Percentiles rank a stretch among this genome's conserved stretches.
Evolutionary conservation across 2,888 invertebrate species (phyloP).

Genomic region (Tachystola acroxantha): DNA sequence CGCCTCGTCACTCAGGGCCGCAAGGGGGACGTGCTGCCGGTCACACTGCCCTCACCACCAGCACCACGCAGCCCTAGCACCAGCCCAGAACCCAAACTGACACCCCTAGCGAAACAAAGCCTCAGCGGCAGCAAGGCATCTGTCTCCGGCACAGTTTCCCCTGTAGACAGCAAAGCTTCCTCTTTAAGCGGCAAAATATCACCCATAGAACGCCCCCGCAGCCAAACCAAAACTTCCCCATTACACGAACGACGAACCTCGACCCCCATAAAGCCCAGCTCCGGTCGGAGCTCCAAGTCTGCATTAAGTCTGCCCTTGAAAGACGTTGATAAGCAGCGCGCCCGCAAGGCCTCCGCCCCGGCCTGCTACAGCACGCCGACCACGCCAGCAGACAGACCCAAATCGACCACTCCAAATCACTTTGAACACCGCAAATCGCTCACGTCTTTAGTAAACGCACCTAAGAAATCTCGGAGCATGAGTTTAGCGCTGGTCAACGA

Average conservation of each 20-base stretch:
- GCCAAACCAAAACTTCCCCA: conserved; percentile 13
- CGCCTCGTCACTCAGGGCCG: conserved; percentile 71
- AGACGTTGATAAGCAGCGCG: conserved; percentile 29
- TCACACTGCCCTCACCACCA: conserved; percentile 25
- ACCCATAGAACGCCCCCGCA: conserved; percentile 14
- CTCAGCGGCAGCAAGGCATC: conserved; percentile 23
- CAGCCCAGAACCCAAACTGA: conserved; percentile 1
- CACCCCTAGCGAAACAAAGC: conserved; percentile 10
- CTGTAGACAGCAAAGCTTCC: conserved; percentile 18
- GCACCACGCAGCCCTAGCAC: conserved; percentile 11
- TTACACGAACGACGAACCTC: conserved; percentile 22
- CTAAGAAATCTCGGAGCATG: conserved; percentile 69
- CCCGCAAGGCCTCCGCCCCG: conserved; percentile 63
- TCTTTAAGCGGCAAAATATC: conserved; percentile 20
- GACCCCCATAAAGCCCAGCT: conserved; percentile 12
- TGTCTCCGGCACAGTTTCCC: conserved; percentile 21
- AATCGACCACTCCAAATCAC: conserved; percentile 49
- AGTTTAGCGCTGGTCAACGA: conserved; percentile 51
- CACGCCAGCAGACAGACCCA: conserved; percentile 44
- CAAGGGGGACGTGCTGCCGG: conserved; percentile 44
- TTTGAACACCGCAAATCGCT: conserved; percentile 47
- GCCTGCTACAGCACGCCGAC: conserved; percentile 53
- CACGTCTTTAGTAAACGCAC: conserved; percentile 32
- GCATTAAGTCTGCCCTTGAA: conserved; percentile 51
- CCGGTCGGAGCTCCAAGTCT: conserved; percentile 25